Evolutionary conservation across 1,140 invertebrate species (phyloP).

Genomic region (Caenorhabditis tropicalis): DNA sequence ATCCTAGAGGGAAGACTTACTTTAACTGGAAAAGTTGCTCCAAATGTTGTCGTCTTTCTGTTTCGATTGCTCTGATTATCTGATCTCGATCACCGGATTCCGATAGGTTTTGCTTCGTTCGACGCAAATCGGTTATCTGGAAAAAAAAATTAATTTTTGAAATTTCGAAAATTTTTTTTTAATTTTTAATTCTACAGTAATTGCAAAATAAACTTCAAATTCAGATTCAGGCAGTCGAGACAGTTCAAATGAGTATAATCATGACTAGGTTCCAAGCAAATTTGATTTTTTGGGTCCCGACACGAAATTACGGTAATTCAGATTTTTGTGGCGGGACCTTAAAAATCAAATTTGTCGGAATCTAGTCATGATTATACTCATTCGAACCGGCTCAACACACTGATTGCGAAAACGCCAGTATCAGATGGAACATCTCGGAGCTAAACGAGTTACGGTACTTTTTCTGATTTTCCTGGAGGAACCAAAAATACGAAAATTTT

Average conservation of each 20-base stretch:
- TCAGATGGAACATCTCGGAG: too few relatives aligned
- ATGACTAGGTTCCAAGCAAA: background rate
- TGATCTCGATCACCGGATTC: conserved; percentile 74
- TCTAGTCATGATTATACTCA: background rate
- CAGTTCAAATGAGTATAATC: background rate
- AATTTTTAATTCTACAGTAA: background rate
- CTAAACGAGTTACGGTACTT: too few relatives aligned
- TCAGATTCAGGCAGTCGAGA: background rate
- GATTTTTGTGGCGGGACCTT: background rate
- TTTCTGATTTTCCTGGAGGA: too few relatives aligned
- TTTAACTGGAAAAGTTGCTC: conserved; percentile 82
- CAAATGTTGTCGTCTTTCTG: conserved; percentile 78
- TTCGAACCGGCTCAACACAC: background rate
- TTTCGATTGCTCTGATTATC: conserved; percentile 75
- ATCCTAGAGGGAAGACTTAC: too few relatives aligned
- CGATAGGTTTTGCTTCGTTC: conserved; percentile 61
- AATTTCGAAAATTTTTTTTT: background rate
- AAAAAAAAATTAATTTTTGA: conserved; percentile 48
- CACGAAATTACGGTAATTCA: too few relatives aligned
- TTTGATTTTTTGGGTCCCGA: too few relatives aligned
- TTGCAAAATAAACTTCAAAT: background rate
- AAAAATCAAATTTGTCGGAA: background rate
- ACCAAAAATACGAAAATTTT: too few relatives aligned
- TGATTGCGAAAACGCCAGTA: background rate
- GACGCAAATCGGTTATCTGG: conserved; percentile 71